These are phyloP conservation scores for Sialis fuliginosa DNA, from an alignment of 2,888 invertebrate species.

Conservation along the genomic window DNA sequence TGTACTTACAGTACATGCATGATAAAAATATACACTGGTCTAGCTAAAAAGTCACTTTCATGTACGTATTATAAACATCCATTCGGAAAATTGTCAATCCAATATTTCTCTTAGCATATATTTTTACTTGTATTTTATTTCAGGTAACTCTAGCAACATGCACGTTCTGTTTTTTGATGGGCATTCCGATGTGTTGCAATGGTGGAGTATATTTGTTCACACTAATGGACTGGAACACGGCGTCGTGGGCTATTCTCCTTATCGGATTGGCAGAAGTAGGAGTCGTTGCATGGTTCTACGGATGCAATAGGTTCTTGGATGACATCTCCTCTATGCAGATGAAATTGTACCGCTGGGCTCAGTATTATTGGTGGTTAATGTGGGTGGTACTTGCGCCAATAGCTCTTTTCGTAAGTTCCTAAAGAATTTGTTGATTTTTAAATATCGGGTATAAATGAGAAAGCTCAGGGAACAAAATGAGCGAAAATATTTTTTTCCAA, in stretches of 20 bases:
- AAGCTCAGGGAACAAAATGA: too few relatives aligned
- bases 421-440: too few relatives aligned
- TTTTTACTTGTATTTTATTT: background rate
- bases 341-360: constrained; percentile 36
- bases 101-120: background rate
- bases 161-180: constrained; percentile 43
- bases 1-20: too few relatives aligned
- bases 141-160: constrained; percentile 50
- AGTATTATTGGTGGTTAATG: constrained; percentile 49
- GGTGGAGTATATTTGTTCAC: constrained; percentile 59
- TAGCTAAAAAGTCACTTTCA: background rate
- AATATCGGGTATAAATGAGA: too few relatives aligned
- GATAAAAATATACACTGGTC: too few relatives aligned
- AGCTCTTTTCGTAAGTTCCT: constrained; percentile 44
- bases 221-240: constrained; percentile 58
- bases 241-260: constrained; percentile 55
- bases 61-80: background rate
- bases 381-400: constrained; percentile 56
- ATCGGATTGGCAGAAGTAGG: constrained; percentile 50
- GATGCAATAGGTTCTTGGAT: constrained; percentile 36
- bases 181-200: constrained; percentile 57
- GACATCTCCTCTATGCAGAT: constrained; percentile 45
- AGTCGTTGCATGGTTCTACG: constrained; percentile 51
- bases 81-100: background rate
- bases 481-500: too few relatives aligned